Evolutionary conservation across 1,140 invertebrate species (phyloP).

Genomic region (Melanaphis sacchari): DNA sequence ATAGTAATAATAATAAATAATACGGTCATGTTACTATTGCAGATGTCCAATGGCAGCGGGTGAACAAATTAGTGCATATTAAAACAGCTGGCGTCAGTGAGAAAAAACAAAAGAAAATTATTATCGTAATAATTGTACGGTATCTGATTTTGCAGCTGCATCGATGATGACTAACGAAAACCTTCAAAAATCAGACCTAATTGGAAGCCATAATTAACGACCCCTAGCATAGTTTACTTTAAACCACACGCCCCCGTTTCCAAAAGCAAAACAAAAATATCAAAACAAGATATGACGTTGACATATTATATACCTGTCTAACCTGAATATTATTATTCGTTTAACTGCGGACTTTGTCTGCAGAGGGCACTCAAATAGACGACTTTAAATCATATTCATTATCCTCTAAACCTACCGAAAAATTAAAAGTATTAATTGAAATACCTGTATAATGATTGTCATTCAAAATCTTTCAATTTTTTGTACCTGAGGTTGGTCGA

Average conservation of each 20-base stretch:
- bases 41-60: constrained; percentile 25
- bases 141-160: constrained; percentile 55
- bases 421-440: neutral
- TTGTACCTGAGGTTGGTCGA: neutral
- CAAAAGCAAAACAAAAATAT: neutral
- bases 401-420: neutral
- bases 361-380: neutral
- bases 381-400: neutral
- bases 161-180: constrained; percentile 48
- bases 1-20: neutral
- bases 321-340: neutral
- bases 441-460: neutral
- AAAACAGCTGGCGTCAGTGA: constrained; percentile 15
- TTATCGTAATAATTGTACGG: constrained; percentile 33
- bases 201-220: constrained; percentile 11
- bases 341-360: neutral
- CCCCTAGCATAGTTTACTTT: neutral
- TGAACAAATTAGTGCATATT: constrained; percentile 26
- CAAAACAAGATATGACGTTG: neutral
- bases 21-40: neutral
- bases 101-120: constrained; percentile 52
- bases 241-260: neutral
- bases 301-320: neutral
- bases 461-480: neutral
- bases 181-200: neutral